Evolutionary conservation across 1,140 invertebrate genomes (phyloP).

Genomic region (Cydia pomonella): DNA sequence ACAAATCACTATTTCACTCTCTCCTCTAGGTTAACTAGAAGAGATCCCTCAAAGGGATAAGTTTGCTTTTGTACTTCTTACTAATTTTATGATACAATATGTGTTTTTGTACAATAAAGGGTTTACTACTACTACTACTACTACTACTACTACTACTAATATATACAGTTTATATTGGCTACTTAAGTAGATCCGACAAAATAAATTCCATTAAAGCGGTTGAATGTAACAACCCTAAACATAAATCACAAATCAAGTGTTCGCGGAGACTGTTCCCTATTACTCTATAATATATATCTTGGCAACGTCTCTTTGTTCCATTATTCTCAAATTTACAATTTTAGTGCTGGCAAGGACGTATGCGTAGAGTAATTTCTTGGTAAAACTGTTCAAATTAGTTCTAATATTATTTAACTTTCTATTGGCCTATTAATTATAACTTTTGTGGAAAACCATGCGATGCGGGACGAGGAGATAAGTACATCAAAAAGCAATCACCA

Average conservation of each 20-base stretch:
- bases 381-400: background rate
- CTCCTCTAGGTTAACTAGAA: no score
- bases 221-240: constrained; percentile 32
- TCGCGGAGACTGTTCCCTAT: constrained; percentile 37
- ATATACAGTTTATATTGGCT: background rate
- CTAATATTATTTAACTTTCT: background rate
- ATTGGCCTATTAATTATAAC: background rate
- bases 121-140: no score
- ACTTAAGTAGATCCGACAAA: background rate
- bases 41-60: no score
- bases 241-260: constrained; percentile 43
- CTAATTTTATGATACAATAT: no score
- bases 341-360: constrained; percentile 14
- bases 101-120: no score
- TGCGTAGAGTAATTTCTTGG: background rate
- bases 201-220: constrained; percentile 35
- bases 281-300: constrained; percentile 38
- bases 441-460: no score
- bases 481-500: no score
- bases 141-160: no score
- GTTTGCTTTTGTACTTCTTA: no score
- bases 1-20: no score
- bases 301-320: constrained; percentile 34
- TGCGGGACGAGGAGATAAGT: no score
- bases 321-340: constrained; percentile 37